These are phyloP conservation scores for Emesis furor DNA, from an alignment of 2,888 invertebrate species.

Conservation along the genomic window DNA sequence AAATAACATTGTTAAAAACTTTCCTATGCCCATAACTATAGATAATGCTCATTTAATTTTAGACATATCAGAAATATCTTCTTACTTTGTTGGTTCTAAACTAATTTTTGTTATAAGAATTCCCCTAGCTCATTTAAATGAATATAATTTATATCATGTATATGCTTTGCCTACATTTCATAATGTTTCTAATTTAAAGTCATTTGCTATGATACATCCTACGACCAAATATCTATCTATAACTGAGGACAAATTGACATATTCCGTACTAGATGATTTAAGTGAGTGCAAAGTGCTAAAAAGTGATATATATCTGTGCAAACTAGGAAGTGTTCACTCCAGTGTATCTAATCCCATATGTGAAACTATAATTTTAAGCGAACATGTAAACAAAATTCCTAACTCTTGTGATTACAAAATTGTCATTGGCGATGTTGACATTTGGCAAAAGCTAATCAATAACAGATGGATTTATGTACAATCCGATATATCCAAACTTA, in stretches of 20 bases:
- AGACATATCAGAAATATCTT: neutral
- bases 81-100: neutral
- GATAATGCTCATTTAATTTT: neutral
- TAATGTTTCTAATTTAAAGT: neutral
- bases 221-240: neutral
- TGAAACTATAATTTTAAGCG: neutral
- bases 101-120: neutral
- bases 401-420: too few relatives aligned
- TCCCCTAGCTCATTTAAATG: neutral
- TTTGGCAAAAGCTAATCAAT: too few relatives aligned
- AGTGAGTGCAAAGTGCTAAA: neutral
- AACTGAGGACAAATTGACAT: neutral
- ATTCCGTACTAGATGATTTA: neutral
- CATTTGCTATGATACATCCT: neutral
- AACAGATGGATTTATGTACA: too few relatives aligned
- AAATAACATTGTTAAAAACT: too few relatives aligned
- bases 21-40: too few relatives aligned
- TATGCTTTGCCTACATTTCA: neutral
- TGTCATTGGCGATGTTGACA: too few relatives aligned
- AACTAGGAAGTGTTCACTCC: neutral
- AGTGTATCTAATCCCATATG: neutral
- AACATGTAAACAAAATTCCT: too few relatives aligned
- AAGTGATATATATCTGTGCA: neutral
- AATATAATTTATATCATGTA: neutral
- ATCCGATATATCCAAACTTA: too few relatives aligned